phyloP scores from a whole-genome alignment of 2,888 invertebrate genomes.

The Diploptera punctata region DNA sequence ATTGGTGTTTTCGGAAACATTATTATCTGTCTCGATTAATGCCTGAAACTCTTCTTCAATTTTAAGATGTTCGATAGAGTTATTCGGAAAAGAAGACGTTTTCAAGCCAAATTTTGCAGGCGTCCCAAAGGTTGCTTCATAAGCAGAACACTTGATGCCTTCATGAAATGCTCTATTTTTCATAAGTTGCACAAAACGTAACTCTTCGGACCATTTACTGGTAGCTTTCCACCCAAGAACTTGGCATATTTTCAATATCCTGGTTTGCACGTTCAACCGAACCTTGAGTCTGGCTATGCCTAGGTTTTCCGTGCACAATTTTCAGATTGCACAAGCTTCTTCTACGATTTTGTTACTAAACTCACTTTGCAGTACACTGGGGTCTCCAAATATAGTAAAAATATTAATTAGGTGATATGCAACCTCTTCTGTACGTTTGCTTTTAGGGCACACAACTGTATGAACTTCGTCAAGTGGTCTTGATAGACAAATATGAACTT shows the following conservation, averaged over 20 bases:
- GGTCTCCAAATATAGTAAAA: neutral
- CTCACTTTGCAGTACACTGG: neutral
- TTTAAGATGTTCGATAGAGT: too few species aligned
- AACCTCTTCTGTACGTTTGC: conserved; percentile 9
- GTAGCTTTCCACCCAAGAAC: conserved; percentile 30
- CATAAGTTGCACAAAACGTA: conserved; percentile 41
- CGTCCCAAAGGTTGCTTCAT: conserved; percentile 42
- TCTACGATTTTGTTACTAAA: neutral
- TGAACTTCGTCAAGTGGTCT: neutral
- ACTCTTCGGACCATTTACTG: conserved; percentile 40
- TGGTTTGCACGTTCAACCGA: conserved; percentile 15
- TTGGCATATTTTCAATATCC: conserved; percentile 36
- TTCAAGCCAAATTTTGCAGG: conserved; percentile 36
- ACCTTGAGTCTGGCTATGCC: neutral
- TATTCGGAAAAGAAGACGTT: too few species aligned
- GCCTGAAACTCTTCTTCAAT: too few species aligned
- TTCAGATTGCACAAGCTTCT: conserved; percentile 18
- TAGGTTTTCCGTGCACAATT: conserved; percentile 12
- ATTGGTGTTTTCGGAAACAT: too few species aligned
- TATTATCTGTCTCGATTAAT: too few species aligned
- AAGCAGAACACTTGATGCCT: conserved; percentile 41
- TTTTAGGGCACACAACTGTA: neutral
- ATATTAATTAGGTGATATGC: neutral
- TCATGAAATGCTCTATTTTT: conserved; percentile 40
- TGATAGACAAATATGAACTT: neutral